Conservation (phyloP, 2,797 vertebrate species). For the Austrolebias charrua region DNA sequence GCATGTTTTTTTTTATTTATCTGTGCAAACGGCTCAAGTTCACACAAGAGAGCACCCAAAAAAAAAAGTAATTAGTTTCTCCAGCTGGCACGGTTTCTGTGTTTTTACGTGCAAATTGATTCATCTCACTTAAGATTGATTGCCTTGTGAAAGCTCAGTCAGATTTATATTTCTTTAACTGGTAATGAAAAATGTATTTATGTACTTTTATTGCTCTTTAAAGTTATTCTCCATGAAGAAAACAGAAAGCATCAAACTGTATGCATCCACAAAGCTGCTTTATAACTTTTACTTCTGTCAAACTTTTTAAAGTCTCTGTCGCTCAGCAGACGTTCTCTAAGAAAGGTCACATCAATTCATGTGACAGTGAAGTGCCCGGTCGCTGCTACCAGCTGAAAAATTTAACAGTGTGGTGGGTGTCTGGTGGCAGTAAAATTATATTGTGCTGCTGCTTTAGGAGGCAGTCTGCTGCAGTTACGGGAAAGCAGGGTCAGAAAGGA, state of each 20-base stretch:
- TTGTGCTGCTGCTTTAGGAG: background rate
- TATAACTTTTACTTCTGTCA: too few species aligned
- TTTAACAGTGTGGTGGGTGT: conserved; percentile 13
- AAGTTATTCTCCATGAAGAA: background rate
- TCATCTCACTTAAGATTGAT: background rate
- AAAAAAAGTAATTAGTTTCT: too few species aligned
- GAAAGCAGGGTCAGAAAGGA: conserved; percentile 6
- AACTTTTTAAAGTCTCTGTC: too few species aligned
- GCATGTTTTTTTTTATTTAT: background rate
- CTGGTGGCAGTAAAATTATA: conserved; percentile 12
- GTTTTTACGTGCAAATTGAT: background rate
- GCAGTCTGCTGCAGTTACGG: conserved; percentile 7
- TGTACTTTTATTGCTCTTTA: background rate
- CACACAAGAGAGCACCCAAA: background rate
- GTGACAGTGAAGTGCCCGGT: background rate
- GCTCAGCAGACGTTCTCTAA: background rate
- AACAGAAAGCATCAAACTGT: background rate
- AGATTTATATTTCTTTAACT: too few species aligned
- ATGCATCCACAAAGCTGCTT: background rate
- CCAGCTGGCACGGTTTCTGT: background rate
- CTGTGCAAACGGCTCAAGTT: background rate
- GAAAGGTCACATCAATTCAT: background rate
- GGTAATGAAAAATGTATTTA: too few species aligned
- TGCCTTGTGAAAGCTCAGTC: too few species aligned
- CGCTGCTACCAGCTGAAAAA: conserved; percentile 2